Evolutionary conservation across 1,140 invertebrate genomes (phyloP), one percentile per base, ranked within the genome.

Genomic region (Magallana angulata): DNA sequence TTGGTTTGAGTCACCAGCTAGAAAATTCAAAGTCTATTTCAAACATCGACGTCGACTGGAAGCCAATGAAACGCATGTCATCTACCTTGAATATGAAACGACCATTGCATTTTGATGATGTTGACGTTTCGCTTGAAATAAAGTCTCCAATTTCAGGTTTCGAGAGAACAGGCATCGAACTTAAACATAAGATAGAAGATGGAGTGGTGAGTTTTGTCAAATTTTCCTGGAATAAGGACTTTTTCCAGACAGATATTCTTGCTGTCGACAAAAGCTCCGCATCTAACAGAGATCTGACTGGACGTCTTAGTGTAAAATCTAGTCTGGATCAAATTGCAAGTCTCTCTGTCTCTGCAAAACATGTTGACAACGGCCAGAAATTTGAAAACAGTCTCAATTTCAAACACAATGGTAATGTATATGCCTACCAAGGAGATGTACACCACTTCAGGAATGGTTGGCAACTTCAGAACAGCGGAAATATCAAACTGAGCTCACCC

Each of bases 381-480:
- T 84, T 84, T 18, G 71, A 84, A 81, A 88, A 81, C 58, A 81
- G 68, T 48, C 1, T 85, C 1, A 58, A 36, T 12, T 30, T 88
- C 3, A 36, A 85, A 14, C 2, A 82, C 11, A 88, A 88, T 84
- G 87, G 87, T 8, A 84, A 85, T 5, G 30, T 48, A 4, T 88
- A 84, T 71, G 80, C 30, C 16, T 88, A 88, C 30, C 18, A 76
- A 56, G 83, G 87, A 11, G 30, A 85, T 12, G 8, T 88, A 7
- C 85, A 57, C 30, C 87, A 88, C 62, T 24, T 80, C 24, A 64
- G 87, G 62, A 12, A 57, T 80, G 87, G 87, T 12, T 48, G 30
- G 56, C 64, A 76, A 48, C 8, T 88, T 16, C 87, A 88, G 14
- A 83, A 85, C 30, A 88, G n/a, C 7, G 87, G 87, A 4, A 76